Percentiles rank a stretch among this genome's conserved stretches.
phyloP scores from a whole-genome alignment of 2,888 invertebrate species.

The Agonopterix subpropinquella region DNA sequence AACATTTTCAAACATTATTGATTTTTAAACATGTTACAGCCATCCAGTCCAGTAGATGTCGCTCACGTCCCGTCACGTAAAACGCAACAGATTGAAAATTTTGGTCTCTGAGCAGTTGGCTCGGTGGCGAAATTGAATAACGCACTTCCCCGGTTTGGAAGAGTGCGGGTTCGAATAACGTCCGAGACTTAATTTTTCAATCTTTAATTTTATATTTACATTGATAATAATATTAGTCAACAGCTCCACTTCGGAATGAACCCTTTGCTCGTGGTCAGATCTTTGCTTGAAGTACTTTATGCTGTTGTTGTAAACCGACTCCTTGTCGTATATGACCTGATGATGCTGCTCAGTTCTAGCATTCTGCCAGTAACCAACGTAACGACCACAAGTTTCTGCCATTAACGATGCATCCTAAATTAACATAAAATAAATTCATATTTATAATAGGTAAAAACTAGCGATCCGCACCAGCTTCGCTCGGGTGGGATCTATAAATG shows the following conservation, averaged over 20 bases:
- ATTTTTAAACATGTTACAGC: too few relatives aligned
- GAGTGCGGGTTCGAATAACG: too few relatives aligned
- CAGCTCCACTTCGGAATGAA: conserved; percentile 52
- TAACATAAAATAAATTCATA: background rate
- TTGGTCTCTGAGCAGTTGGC: too few relatives aligned
- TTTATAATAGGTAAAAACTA: background rate
- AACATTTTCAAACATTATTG: too few relatives aligned
- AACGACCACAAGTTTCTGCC: conserved; percentile 38
- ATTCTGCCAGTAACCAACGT: conserved; percentile 44
- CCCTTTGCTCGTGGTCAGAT: conserved; percentile 44
- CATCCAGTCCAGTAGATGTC: too few relatives aligned
- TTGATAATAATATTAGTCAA: conserved; percentile 40
- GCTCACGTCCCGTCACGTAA: too few relatives aligned
- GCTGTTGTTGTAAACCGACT: conserved; percentile 20
- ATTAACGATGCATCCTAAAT: conserved; percentile 34
- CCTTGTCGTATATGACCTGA: conserved; percentile 27
- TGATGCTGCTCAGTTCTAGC: conserved; percentile 52
- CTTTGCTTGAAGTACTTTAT: conserved; percentile 40
- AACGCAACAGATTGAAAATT: too few relatives aligned
- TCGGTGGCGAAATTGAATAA: too few relatives aligned
- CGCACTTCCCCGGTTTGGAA: too few relatives aligned
- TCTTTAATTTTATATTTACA: conserved; percentile 34
- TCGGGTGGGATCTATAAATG: too few relatives aligned
- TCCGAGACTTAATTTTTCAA: too few relatives aligned
- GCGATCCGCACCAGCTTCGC: too few relatives aligned